These are phyloP conservation scores for Albula glossodonta DNA, from an alignment of 2,113 vertebrate genomes.

Conservation along the genomic window DNA sequence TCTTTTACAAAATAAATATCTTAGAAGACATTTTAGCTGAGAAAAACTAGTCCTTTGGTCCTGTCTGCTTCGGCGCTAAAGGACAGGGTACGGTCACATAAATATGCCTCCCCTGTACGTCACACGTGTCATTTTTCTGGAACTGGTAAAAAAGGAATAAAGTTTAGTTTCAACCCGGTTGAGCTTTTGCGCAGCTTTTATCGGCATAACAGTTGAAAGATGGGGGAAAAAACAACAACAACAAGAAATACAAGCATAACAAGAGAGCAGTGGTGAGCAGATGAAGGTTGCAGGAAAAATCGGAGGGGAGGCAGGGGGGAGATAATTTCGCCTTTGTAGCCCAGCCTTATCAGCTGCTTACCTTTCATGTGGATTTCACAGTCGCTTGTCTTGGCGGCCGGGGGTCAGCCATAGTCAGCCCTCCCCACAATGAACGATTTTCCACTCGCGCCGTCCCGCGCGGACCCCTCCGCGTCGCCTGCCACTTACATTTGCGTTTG, in stretches of 20 bases:
- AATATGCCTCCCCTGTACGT: background rate
- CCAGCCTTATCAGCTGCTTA: slow-evolving; percentile 73
- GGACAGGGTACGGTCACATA: slow-evolving; percentile 24
- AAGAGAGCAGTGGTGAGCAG: slow-evolving; percentile 43
- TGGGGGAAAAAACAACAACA: slow-evolving; percentile 17
- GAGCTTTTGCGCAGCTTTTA: background rate
- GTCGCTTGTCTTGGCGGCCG: slow-evolving; percentile 62
- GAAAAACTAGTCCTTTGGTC: slow-evolving; percentile 34
- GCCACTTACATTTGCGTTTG: slow-evolving; percentile 54
- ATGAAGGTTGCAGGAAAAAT: slow-evolving; percentile 46
- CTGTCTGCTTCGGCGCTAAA: slow-evolving; percentile 30
- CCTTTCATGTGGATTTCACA: slow-evolving; percentile 80
- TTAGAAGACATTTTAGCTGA: slow-evolving; percentile 41
- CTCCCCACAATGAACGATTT: slow-evolving; percentile 70
- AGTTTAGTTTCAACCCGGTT: slow-evolving; percentile 23
- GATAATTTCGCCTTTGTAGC: slow-evolving; percentile 73
- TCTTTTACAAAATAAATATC: slow-evolving; percentile 37
- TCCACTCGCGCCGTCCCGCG: slow-evolving; percentile 56
- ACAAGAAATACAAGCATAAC: slow-evolving; percentile 40
- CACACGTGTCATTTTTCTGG: background rate
- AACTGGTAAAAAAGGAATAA: slow-evolving; percentile 30
- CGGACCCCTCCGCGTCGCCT: slow-evolving; percentile 43
- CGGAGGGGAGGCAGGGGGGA: slow-evolving; percentile 44
- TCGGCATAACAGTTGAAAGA: background rate
- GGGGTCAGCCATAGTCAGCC: slow-evolving; percentile 68